Conservation (phyloP, 1,140 invertebrate species). For the Ceratina calcarata region DNA sequence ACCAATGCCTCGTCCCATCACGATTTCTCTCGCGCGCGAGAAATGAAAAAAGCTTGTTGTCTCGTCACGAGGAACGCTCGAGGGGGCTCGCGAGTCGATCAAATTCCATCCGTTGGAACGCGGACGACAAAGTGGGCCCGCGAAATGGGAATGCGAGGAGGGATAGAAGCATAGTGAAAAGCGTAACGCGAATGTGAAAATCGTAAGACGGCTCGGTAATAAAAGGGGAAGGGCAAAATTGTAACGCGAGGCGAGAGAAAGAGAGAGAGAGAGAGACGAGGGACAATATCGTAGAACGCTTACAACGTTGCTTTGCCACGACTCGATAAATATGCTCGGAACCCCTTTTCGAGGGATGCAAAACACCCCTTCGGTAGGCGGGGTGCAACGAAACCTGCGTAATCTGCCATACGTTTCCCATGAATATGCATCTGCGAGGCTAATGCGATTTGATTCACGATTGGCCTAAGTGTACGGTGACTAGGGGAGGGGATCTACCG, state of each 20-base stretch:
- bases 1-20: conserved; percentile 7
- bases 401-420: conserved; percentile 77
- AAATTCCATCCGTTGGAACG: conserved; percentile 59
- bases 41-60: conserved; percentile 56
- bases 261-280: not conserved
- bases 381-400: conserved; percentile 71
- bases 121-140: not conserved
- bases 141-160: not conserved
- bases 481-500: conserved; percentile 53
- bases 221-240: not conserved
- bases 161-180: not conserved
- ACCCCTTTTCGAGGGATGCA: conserved; percentile 65
- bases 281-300: conserved; percentile 51
- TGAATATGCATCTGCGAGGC: conserved; percentile 78
- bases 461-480: conserved; percentile 57
- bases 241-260: not conserved
- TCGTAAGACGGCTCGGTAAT: conserved; percentile 20
- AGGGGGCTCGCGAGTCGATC: conserved; percentile 51
- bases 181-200: conserved; percentile 1
- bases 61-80: conserved; percentile 16
- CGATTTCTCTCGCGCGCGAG: conserved; percentile 44
- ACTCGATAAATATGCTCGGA: conserved; percentile 65
- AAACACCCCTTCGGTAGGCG: conserved; percentile 65
- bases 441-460: conserved; percentile 79
- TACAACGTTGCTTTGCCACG: conserved; percentile 65